Evolutionary conservation across 2,888 invertebrate genomes (phyloP).

Genomic region (Euplexia lucipara): DNA sequence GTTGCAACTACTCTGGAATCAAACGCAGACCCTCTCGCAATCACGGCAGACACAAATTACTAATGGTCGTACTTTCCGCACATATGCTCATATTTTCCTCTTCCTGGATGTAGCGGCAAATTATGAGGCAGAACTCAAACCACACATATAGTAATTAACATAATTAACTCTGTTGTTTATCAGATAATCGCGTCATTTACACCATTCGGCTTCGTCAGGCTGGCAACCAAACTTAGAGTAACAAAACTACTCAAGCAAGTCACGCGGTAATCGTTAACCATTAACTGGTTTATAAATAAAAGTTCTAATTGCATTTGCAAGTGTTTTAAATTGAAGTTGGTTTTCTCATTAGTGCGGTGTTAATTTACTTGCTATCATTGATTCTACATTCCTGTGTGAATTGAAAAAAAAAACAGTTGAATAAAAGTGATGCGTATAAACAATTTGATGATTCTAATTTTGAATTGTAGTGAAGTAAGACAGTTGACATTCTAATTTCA

Average conservation of each 20-base stretch:
- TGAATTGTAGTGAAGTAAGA: constrained; percentile 1
- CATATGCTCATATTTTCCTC: background rate
- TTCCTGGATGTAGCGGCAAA: constrained; percentile 37
- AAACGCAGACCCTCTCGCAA: too few relatives aligned
- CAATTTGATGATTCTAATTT: background rate
- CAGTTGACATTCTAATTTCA: background rate
- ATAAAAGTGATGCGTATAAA: constrained; percentile 5
- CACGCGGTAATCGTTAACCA: constrained; percentile 48
- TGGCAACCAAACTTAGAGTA: constrained; percentile 36
- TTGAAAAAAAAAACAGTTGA: constrained; percentile 24
- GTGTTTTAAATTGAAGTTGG: constrained; percentile 40
- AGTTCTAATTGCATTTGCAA: constrained; percentile 56
- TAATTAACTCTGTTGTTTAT: constrained; percentile 52
- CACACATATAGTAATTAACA: constrained; percentile 34
- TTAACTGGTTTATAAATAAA: constrained; percentile 49
- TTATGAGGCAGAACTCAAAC: constrained; percentile 25
- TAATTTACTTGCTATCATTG: constrained; percentile 31
- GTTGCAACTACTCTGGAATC: too few relatives aligned
- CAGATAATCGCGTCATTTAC: constrained; percentile 53
- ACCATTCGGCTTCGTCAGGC: constrained; percentile 21
- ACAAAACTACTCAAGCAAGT: constrained; percentile 25
- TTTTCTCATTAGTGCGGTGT: constrained; percentile 31
- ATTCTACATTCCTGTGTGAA: constrained; percentile 18
- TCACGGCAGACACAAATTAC: background rate
- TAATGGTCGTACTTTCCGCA: background rate